Conservation (phyloP, 2,888 invertebrate genomes). For the Lampropteryx suffumata region DNA sequence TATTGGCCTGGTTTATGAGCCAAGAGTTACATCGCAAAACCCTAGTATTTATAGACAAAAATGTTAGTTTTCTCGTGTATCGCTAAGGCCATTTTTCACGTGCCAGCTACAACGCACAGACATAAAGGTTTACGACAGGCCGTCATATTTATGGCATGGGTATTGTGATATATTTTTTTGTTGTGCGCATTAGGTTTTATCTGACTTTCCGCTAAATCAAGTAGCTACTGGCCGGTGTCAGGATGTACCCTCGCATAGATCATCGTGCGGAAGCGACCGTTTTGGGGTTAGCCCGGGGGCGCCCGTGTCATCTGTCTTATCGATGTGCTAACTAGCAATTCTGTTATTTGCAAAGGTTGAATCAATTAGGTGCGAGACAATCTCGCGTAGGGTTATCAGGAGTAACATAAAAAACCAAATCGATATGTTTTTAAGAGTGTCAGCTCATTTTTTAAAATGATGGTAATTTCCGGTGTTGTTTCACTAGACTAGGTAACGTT, state of each 20-base stretch:
- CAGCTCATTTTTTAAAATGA: too few species aligned
- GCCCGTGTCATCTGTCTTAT: conserved; percentile 67
- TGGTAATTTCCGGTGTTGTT: too few species aligned
- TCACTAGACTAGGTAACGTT: too few species aligned
- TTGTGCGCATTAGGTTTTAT: conserved; percentile 83
- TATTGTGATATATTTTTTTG: conserved; percentile 82
- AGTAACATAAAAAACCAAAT: too few species aligned
- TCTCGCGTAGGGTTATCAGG: not conserved
- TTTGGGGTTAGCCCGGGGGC: conserved; percentile 77
- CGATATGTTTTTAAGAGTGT: too few species aligned
- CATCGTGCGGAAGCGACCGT: conserved; percentile 73
- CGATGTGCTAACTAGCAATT: conserved; percentile 56
- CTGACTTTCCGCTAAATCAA: conserved; percentile 83
- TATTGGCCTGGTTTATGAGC: conserved; percentile 46
- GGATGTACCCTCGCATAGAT: conserved; percentile 80
- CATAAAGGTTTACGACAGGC: conserved; percentile 82
- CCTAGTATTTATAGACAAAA: conserved; percentile 44
- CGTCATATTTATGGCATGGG: conserved; percentile 80
- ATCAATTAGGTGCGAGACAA: conserved; percentile 5
- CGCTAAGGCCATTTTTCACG: conserved; percentile 77
- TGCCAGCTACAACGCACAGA: conserved; percentile 75
- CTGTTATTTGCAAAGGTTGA: conserved; percentile 43
- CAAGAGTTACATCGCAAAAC: conserved; percentile 48
- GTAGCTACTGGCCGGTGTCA: conserved; percentile 82
- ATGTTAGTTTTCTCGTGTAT: conserved; percentile 57